Base-by-base conservation (phyloP, 2,888 invertebrate genomes). In the Agrotis ipsilon region DNA sequence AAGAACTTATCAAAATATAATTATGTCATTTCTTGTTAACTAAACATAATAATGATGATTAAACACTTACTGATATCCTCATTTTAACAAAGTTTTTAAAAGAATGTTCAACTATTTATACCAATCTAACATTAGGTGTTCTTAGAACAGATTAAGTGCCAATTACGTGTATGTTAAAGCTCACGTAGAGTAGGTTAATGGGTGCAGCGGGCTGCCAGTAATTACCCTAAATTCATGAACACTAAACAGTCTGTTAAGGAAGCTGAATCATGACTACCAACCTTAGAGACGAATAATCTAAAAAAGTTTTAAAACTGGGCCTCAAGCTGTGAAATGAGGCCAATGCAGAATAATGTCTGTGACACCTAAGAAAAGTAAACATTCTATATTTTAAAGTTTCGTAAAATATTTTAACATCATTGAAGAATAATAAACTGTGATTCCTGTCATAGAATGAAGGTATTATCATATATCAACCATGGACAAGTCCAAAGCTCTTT, bases 101-200 rank as follows among this genome's bases (percentile, higher is more conserved):
- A 6, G 5, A 48, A 32, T 21, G 11, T 14, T 24, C 5, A 43
- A 48, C 27, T 6, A 43, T 43, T 48, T 24, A 62, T 32, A 7
- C 45, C 1, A 0, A 55, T 39, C 49, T 49, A 21, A 14, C n/a
- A 9, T 46, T 27, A 52, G n/a, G 11, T 55, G 21, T 67, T 69
- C 49, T 62, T 19, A 32, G 52, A 68, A 82, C 70, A 7, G 67
- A 54, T 52, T 3, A 45, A 66, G 6, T 64, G 55, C 24, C 24
- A 45, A 54, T 67, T 21, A 54, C 16, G 59, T 32, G 48, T 68
- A 58, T 48, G 21, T 51, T 24, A 7, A 52, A 61, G 45, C 59
- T 67, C 6, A 49, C 7, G 0, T 13, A 57, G 64, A 79, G 76
- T 86, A 81, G 85, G 86, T 84, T 81, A 86, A 84, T 84, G 59